A percentile compares a stretch with the other conserved stretches of the same genome.
phyloP scores from a whole-genome alignment of 2,113 vertebrate species.

The Anguilla rostrata region DNA sequence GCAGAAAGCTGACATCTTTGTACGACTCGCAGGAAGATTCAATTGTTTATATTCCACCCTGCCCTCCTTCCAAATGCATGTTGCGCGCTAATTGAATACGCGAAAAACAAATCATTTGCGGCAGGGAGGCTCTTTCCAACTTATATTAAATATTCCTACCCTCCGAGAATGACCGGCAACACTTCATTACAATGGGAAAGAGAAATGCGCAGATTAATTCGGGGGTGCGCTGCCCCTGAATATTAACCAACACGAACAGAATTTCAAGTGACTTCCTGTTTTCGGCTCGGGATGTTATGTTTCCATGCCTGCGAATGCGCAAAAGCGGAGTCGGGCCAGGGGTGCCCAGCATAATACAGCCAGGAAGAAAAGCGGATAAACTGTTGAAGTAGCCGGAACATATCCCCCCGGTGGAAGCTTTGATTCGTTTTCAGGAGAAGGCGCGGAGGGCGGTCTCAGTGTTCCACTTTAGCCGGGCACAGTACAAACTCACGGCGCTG shows the following conservation, averaged over 20 bases:
- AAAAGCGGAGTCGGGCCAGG: background rate
- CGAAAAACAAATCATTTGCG: background rate
- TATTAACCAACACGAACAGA: background rate
- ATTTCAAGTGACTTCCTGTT: background rate
- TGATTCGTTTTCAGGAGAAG: background rate
- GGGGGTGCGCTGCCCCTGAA: background rate
- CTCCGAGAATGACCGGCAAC: background rate
- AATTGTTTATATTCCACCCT: background rate
- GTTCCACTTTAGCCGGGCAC: background rate
- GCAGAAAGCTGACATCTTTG: background rate
- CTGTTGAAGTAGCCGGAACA: background rate
- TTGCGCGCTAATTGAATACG: background rate
- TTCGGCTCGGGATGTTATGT: background rate
- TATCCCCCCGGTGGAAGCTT: background rate
- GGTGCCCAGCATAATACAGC: background rate
- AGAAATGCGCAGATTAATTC: background rate
- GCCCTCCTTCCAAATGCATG: background rate
- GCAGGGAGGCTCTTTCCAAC: background rate
- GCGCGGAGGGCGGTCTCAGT: background rate
- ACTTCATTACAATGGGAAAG: background rate
- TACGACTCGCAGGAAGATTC: background rate
- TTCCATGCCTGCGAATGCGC: background rate
- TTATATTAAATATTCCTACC: slow-evolving; percentile 1
- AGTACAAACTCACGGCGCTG: background rate
- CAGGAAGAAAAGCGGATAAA: background rate